Evolutionary conservation across 2,113 vertebrate genomes (phyloP).

Genomic region (Uria lomvia): DNA sequence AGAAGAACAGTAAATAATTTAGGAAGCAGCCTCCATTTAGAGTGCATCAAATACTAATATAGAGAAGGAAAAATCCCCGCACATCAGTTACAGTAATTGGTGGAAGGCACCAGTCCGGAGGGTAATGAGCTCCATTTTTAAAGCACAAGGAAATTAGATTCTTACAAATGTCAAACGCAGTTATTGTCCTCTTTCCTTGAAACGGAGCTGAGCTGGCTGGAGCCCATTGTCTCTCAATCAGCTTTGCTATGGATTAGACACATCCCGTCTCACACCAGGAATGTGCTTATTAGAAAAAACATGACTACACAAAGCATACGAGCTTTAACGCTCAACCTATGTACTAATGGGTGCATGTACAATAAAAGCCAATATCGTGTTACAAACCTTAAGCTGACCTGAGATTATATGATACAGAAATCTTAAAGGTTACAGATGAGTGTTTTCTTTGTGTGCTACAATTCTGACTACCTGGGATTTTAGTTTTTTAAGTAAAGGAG

Average conservation of each 20-base stretch:
- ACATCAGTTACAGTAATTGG: conserved; percentile 46
- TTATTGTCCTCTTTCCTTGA: conserved; percentile 74
- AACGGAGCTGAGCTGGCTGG: conserved; percentile 68
- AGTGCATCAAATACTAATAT: conserved; percentile 42
- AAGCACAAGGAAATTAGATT: conserved; percentile 68
- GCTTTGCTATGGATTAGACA: conserved; percentile 73
- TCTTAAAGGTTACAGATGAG: conserved; percentile 1
- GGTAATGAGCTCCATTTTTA: conserved; percentile 67
- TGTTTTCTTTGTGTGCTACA: background rate
- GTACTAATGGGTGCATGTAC: conserved; percentile 40
- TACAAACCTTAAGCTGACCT: conserved; percentile 23
- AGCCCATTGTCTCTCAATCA: conserved; percentile 70
- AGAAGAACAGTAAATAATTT: conserved; percentile 51
- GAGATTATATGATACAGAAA: background rate
- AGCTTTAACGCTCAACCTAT: conserved; percentile 44
- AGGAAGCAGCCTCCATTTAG: conserved; percentile 19
- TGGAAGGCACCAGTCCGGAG: conserved; percentile 27
- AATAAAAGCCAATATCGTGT: conserved; percentile 2
- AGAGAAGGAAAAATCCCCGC: background rate
- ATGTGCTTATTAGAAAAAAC: conserved; percentile 71
- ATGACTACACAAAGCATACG: conserved; percentile 47
- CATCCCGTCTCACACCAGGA: conserved; percentile 72
- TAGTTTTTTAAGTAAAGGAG: conserved; percentile 9
- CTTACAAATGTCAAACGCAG: conserved; percentile 72
- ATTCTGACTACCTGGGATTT: background rate